phyloP scores from a whole-genome alignment of 2,888 invertebrate species.

The Mimas tiliae region DNA sequence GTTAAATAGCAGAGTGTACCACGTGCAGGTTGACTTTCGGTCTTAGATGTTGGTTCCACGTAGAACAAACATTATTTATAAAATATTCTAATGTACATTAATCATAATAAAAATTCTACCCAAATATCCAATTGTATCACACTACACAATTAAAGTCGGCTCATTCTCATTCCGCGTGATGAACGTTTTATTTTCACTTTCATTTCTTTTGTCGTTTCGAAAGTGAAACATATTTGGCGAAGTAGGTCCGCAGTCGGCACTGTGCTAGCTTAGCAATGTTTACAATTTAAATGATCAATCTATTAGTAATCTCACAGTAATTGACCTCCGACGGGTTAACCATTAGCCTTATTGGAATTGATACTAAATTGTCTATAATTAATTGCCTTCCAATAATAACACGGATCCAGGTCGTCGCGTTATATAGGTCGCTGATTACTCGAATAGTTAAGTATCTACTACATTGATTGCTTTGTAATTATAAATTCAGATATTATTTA shows the following conservation, averaged over 20 bases:
- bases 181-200: constrained; percentile 39
- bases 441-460: neutral
- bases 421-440: constrained; percentile 37
- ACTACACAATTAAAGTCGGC: constrained; percentile 3
- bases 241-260: neutral
- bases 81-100: neutral
- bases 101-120: neutral
- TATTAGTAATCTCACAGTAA: constrained; percentile 26
- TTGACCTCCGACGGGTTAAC: constrained; percentile 33
- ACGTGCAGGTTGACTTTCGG: too few species aligned
- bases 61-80: too few species aligned
- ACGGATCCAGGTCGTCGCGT: constrained; percentile 41
- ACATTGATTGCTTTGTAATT: neutral
- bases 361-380: constrained; percentile 35
- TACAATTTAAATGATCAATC: constrained; percentile 11
- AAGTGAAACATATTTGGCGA: constrained; percentile 33
- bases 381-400: constrained; percentile 27
- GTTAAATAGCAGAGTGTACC: too few species aligned
- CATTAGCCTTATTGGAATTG: constrained; percentile 37
- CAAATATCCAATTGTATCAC: constrained; percentile 15
- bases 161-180: constrained; percentile 22
- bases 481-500: neutral
- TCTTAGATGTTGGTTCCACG: too few species aligned
- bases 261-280: neutral
- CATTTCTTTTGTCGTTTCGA: constrained; percentile 42